Percentiles rank a stretch among this genome's conserved stretches.
These are phyloP conservation scores for Gambusia holbrooki DNA, from an alignment of 2,113 vertebrate species.

Conservation along the genomic window DNA sequence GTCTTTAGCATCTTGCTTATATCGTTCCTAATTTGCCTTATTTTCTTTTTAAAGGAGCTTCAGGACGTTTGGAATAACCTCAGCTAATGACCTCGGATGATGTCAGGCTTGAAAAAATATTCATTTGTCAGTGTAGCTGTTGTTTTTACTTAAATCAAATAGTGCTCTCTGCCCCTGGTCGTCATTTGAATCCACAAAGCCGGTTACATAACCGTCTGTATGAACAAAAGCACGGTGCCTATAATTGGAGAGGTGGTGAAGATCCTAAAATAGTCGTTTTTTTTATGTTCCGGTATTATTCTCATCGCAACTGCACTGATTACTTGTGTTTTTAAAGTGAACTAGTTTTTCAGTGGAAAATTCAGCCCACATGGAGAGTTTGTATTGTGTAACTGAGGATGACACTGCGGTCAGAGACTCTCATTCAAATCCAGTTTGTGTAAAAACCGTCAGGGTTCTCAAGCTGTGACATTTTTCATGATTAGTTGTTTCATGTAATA, in stretches of 20 bases:
- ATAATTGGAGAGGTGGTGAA: conserved; percentile 22
- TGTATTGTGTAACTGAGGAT: conserved; percentile 19
- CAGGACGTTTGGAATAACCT: conserved; percentile 3
- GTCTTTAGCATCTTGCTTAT: background rate
- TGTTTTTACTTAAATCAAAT: conserved; percentile 30
- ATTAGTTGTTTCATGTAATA: conserved; percentile 62
- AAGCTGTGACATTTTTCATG: conserved; percentile 44
- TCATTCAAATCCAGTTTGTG: conserved; percentile 59
- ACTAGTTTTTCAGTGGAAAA: conserved; percentile 9
- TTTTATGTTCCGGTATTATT: conserved; percentile 5
- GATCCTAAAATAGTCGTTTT: conserved; percentile 8
- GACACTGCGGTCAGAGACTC: conserved; percentile 35
- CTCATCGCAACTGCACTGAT: conserved; percentile 14
- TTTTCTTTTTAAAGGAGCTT: conserved; percentile 1
- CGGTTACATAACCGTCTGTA: conserved; percentile 23
- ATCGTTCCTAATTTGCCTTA: background rate
- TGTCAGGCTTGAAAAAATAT: conserved; percentile 20
- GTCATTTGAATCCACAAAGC: conserved; percentile 35
- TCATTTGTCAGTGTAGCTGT: conserved; percentile 31
- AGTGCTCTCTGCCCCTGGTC: background rate
- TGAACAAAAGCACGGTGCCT: conserved; percentile 12
- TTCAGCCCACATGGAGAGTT: conserved; percentile 7
- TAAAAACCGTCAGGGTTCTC: conserved; percentile 57
- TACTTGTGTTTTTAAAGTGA: conserved; percentile 8
- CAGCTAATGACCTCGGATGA: background rate